Conservation (phyloP, 2,797 vertebrate species). For the Pelodytes ibericus region DNA sequence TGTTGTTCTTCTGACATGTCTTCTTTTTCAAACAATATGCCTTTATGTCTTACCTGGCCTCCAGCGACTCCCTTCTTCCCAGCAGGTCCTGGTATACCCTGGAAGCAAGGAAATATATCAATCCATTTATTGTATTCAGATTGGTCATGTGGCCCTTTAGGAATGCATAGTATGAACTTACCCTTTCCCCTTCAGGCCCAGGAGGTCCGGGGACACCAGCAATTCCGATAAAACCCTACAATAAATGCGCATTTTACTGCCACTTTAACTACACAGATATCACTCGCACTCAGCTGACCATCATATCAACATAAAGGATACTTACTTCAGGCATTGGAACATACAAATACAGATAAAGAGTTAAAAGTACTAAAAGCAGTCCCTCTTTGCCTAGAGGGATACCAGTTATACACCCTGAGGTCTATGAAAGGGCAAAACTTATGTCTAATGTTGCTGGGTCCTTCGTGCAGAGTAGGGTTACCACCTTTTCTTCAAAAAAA, state of each 20-base stretch:
- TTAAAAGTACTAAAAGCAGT: too few relatives aligned
- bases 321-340: too few relatives aligned
- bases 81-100: slow-evolving; percentile 85
- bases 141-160: not conserved
- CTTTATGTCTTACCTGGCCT: slow-evolving; percentile 79
- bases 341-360: too few relatives aligned
- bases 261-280: not conserved
- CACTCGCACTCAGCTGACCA: too few relatives aligned
- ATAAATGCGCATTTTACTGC: slow-evolving; percentile 20
- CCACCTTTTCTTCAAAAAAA: too few relatives aligned
- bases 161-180: slow-evolving; percentile 66
- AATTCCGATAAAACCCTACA: slow-evolving; percentile 93
- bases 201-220: slow-evolving; percentile 85
- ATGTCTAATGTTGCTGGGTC: too few relatives aligned
- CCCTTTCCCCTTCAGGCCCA: slow-evolving; percentile 90
- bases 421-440: too few relatives aligned
- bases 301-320: too few relatives aligned
- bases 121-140: not conserved
- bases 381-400: too few relatives aligned
- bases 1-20: too few relatives aligned
- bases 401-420: too few relatives aligned
- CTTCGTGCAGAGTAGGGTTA: too few relatives aligned
- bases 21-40: not conserved
- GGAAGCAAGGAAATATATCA: slow-evolving; percentile 45
- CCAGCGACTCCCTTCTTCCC: slow-evolving; percentile 91